Evolutionary conservation across 1,140 invertebrate genomes (phyloP), one percentile per base, ranked within the genome.

Genomic region (Dreissena polymorpha): DNA sequence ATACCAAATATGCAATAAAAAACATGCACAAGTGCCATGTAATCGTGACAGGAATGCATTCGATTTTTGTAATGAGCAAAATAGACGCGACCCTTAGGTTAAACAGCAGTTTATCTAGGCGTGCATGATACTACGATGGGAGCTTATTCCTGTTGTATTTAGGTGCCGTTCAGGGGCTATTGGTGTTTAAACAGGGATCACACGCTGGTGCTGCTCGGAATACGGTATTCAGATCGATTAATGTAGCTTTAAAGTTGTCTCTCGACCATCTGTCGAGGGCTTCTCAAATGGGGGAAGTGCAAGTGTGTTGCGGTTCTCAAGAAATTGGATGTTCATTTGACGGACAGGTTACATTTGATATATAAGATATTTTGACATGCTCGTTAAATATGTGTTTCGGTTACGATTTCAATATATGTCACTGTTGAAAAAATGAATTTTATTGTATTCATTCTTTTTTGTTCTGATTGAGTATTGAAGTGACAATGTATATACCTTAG

Each of bases 191-290:
- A 64, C 25, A 74, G 70, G 79, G 70, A 72, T 82, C 71, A 72
- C 53, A 57, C 50, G 74, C 67, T 21, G 60, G 49, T 60, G 60
- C 71, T 25, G 60, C 51, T 53, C 21, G 55, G 60, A 71, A 69
- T 72, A 67, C 21, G 53, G 70, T 74, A 67, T 82, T 82, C 57
- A 73, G 79, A 82, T 82, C 79, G 65, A 74, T 82, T 57, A 82
- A 82, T 74, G 79, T 72, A 29, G 57, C 79, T 82, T 82, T 82
- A 73, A 82, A 82, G 79, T 82, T 82, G 79, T 82, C 73, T 80
- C 73, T 74, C 51, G n/a, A 73, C 70, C 70, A 74, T 82, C 70
- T 82, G 79, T 72, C 79, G 65, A 25, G 14, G 53, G 49, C 39
- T 55, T 23, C 39, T 3, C 16, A 65, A n/a, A n/a, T 70, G 76